Evolutionary conservation across 2,113 vertebrate species (phyloP), one percentile per base, ranked within the genome.

Genomic region (Mystacornis crossleyi): DNA sequence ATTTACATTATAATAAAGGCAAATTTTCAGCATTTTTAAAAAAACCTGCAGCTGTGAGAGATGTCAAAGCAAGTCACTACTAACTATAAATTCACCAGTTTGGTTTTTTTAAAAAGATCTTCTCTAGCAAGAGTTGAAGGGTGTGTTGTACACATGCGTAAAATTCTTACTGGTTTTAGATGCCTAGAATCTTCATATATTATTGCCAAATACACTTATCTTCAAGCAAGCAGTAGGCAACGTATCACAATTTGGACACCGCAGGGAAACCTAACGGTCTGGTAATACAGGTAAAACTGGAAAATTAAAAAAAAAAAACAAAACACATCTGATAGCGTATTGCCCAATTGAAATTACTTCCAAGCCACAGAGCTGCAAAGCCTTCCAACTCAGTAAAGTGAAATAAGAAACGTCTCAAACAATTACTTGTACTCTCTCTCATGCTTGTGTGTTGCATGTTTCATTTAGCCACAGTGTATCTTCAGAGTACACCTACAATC

Each of bases 1-100:
- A 98, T 98, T 98, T 98, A 99, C 98, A 98, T 98, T 98, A 98
- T 98, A 97, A 97, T 97, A 97, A 99, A 99, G 97, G 98, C 98
- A 98, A 98, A 97, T 98, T 98, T 98, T 97, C 97, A 97, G 98
- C 96, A 94, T 97, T 97, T 97, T 97, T 70, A 97, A 97, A 98
- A 98, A 97, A 97, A 97, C 97, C 95, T 98, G 97, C 97, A 98
- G 97, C 97, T 97, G 97, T 98, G 97, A 98, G 97, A 98, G 97
- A 98, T 98, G 98, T 98, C 96, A 98, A 98, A 98, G 97, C 98
- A 98, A 98, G 97, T 98, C 97, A 98, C 98, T 98, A 97, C 97
- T 97, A 98, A 97, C 97, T 97, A 98, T 94, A 97, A 98, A 98
- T 97, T 98, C 98, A 98, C 94, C 97, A 97, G 98, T 98, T 97